Base-by-base conservation (phyloP, 2,797 vertebrate species). In the Sebastes trivittatus region DNA sequence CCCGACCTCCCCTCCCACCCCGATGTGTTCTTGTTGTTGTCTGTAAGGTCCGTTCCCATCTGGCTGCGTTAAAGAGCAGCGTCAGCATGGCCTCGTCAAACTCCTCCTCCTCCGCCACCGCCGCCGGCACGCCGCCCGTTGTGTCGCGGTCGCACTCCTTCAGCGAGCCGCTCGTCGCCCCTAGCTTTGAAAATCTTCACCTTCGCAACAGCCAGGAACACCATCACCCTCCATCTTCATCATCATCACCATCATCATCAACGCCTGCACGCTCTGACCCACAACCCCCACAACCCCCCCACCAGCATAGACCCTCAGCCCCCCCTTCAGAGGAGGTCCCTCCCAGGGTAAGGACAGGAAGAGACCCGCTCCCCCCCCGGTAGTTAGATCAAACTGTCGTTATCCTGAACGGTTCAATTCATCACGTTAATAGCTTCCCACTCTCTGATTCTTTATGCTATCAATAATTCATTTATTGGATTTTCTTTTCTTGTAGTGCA, bases 41-140 rank as follows among this genome's bases (percentile, higher is more conserved):
- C 73, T 56, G 95, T 94, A 98, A 98, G 97, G 97, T 98, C 90
- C 97, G 96, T 93, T 97, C 97, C 91, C 97, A 98, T 92, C 95
- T 97, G 96, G 96, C 97, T 93, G 96, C 97, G 95, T 95, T 98
- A 96, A 98, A 97, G 96, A 97, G 96, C 96, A 97, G 95, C 95
- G 94, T 71, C 88, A 82, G 83, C 18, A 83, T 86, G 83, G 75
- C 82, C 25, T 72, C 88, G 2, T 78, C 89, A 34, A 72, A 78
- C 81, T 72, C 84, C 76, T 55, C 54, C 22, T 55, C 52, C 55
- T 2, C 36, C 9, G 18, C 82, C 55, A 1, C 36, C 9, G 18
- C 82, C 9, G n/a, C 78, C 10, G 4, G 87, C 56, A 14, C 87
- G 4, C 88, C 96, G 85, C 96, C 96, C 89, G 92, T 93, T 91